phyloP scores from a whole-genome alignment of 2,888 invertebrate species.

The Meghimatium bilineatum region DNA sequence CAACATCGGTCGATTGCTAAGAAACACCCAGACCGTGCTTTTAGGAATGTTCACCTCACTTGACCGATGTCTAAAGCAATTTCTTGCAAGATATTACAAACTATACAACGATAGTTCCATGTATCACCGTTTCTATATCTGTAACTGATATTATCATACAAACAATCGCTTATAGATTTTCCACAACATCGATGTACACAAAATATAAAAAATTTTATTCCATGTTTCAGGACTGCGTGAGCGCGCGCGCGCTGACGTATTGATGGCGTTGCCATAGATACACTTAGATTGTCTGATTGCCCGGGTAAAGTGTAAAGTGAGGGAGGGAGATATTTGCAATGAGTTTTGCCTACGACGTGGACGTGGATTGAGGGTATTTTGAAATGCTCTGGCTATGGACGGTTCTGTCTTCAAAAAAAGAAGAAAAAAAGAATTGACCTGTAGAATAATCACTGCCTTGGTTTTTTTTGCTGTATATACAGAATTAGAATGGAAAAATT shows the following conservation, averaged over 20 bases:
- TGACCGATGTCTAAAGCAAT: too few relatives aligned
- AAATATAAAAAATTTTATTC: background rate
- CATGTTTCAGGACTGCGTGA: background rate
- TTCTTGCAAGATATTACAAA: too few relatives aligned
- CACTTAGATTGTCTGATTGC: slow-evolving; percentile 7
- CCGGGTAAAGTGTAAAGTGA: background rate
- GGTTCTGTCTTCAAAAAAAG: too few relatives aligned
- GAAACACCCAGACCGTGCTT: background rate
- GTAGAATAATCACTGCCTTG: too few relatives aligned
- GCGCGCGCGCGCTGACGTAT: slow-evolving; percentile 3
- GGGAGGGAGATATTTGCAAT: background rate
- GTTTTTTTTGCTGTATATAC: too few relatives aligned
- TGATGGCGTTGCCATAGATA: slow-evolving; percentile 23
- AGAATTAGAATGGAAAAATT: too few relatives aligned
- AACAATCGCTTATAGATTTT: background rate
- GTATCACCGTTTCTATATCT: background rate
- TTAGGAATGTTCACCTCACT: background rate
- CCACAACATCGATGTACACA: background rate
- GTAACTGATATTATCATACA: background rate
- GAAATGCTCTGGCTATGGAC: too few relatives aligned
- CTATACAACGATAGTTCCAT: too few relatives aligned
- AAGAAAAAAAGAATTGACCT: too few relatives aligned
- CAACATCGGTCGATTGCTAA: background rate
- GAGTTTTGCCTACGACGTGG: background rate
- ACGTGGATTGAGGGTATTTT: background rate